These are phyloP conservation scores for Plectus sambesii DNA, from an alignment of 1,140 invertebrate genomes.

Conservation along the genomic window DNA sequence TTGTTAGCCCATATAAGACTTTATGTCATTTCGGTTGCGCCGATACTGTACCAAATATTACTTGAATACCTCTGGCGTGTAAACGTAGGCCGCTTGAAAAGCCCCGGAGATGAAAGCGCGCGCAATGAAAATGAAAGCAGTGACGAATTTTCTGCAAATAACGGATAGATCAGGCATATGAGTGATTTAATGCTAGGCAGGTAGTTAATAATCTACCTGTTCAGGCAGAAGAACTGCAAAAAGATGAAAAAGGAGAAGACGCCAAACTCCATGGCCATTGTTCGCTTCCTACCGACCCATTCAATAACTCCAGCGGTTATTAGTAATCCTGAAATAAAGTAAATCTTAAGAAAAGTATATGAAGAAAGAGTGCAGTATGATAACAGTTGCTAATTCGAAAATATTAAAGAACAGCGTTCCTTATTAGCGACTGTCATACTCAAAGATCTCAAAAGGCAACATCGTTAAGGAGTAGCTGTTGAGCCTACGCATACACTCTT, in stretches of 20 bases:
- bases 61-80: conserved; percentile 69
- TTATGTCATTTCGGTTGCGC: no score
- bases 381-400: conserved; percentile 16
- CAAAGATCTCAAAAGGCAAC: no score
- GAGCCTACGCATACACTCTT: no score
- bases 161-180: conserved; percentile 2
- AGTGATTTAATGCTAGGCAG: conserved; percentile 5
- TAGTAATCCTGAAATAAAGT: conserved; percentile 63
- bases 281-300: conserved; percentile 74
- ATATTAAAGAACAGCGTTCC: no score
- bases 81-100: conserved; percentile 87
- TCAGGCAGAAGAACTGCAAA: conserved; percentile 63
- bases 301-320: conserved; percentile 82
- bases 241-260: conserved; percentile 70
- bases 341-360: conserved; percentile 11
- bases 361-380: background rate
- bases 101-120: conserved; percentile 81
- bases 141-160: conserved; percentile 60
- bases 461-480: no score
- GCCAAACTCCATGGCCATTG: conserved; percentile 83
- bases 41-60: no score
- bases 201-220: conserved; percentile 55
- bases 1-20: no score
- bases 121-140: conserved; percentile 71
- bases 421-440: no score